Conservation (phyloP, 2,113 vertebrate species). For the Onychorhynchus coronatus region DNA sequence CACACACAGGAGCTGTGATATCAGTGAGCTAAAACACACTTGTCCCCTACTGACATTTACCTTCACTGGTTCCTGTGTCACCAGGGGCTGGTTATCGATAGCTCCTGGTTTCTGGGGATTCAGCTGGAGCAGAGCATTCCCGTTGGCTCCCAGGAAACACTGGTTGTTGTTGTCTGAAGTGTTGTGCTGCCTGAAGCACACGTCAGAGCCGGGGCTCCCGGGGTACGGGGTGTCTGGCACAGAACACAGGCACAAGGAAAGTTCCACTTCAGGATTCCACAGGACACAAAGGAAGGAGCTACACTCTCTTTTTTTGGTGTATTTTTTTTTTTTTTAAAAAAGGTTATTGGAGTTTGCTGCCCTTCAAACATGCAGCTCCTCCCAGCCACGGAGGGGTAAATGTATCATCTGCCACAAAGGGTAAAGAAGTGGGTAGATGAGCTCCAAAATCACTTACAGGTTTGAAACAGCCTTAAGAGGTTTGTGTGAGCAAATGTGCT, state of each 20-base stretch:
- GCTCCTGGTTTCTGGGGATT: slow-evolving; percentile 92
- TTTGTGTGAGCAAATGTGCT: background rate
- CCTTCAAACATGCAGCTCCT: background rate
- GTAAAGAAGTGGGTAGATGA: background rate
- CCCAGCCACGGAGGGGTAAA: background rate
- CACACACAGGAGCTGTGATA: background rate
- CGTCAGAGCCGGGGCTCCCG: slow-evolving; percentile 81
- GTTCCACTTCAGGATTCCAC: background rate
- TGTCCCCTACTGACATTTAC: slow-evolving; percentile 48
- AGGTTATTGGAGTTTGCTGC: background rate
- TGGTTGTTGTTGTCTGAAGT: slow-evolving; percentile 93
- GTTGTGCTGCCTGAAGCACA: slow-evolving; percentile 90
- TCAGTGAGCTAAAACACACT: background rate
- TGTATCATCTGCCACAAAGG: background rate
- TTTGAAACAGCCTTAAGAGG: background rate
- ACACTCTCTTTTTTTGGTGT: background rate
- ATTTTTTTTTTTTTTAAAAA: background rate
- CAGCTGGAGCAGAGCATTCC: slow-evolving; percentile 83
- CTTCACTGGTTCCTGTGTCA: slow-evolving; percentile 92
- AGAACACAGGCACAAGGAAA: background rate
- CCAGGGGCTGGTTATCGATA: slow-evolving; percentile 94
- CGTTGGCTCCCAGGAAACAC: slow-evolving; percentile 86
- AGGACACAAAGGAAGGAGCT: background rate
- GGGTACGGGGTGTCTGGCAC: slow-evolving; percentile 81
- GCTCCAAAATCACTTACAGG: background rate